phyloP scores from a whole-genome alignment of 2,888 invertebrate species.

The Hyalella azteca region DNA sequence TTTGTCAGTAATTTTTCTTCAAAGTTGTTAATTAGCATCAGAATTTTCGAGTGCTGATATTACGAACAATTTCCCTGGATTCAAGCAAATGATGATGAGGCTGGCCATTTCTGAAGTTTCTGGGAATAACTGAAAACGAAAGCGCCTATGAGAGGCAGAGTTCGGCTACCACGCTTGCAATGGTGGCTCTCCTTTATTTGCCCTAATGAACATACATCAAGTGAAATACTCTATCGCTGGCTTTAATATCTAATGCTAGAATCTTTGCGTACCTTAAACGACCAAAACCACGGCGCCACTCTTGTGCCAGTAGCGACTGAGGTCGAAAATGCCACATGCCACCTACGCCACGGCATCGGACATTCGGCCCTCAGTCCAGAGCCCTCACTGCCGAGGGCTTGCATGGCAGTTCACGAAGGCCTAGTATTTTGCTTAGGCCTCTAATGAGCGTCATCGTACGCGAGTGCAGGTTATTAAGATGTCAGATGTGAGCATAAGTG shows the following conservation, averaged over 20 bases:
- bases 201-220: constrained; percentile 40
- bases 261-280: constrained; percentile 24
- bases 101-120: background rate
- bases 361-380: background rate
- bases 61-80: background rate
- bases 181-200: constrained; percentile 29
- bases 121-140: background rate
- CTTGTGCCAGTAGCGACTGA: background rate
- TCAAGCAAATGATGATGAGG: background rate
- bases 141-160: background rate
- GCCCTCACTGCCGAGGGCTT: background rate
- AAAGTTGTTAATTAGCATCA: background rate
- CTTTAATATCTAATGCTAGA: constrained; percentile 40
- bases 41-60: background rate
- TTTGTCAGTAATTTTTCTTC: background rate
- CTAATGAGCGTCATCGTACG: background rate
- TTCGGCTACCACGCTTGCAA: constrained; percentile 18
- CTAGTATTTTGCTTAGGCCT: constrained; percentile 26
- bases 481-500: constrained; percentile 35
- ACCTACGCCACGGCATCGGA: background rate
- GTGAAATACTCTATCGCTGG: constrained; percentile 33
- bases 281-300: background rate
- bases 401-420: background rate
- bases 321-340: background rate
- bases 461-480: constrained; percentile 31